A percentile compares a stretch with the other conserved stretches of the same genome.
Evolutionary conservation across 2,888 invertebrate species (phyloP).

Genomic region (Graphium colonna): DNA sequence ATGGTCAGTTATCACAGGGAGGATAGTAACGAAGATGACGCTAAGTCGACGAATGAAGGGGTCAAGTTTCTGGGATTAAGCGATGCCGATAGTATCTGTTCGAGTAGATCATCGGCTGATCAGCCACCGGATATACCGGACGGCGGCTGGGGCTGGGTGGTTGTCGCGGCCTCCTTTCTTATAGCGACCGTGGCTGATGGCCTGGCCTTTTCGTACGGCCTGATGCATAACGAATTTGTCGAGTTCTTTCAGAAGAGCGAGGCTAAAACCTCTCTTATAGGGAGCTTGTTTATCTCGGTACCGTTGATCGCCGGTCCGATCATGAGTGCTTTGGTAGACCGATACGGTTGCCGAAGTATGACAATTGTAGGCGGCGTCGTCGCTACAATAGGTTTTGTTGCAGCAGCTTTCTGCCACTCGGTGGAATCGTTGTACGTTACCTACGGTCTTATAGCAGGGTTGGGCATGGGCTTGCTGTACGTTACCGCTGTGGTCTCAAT

Average conservation of each 20-base stretch:
- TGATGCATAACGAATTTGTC: constrained; percentile 90
- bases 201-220: constrained; percentile 94
- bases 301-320: constrained; percentile 92
- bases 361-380: constrained; percentile 86
- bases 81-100: constrained; percentile 73
- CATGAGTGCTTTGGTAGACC: constrained; percentile 91
- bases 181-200: constrained; percentile 96
- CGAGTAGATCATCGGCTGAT: constrained; percentile 51
- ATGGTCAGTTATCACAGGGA: constrained; percentile 51
- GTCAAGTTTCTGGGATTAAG: constrained; percentile 76
- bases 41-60: constrained; percentile 68
- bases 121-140: constrained; percentile 85
- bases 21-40: constrained; percentile 59
- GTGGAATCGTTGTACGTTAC: constrained; percentile 89
- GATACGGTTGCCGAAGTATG: constrained; percentile 90
- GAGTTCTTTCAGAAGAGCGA: constrained; percentile 88
- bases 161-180: constrained; percentile 91
- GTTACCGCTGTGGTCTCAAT: constrained; percentile 95
- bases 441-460: constrained; percentile 90
- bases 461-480: constrained; percentile 91
- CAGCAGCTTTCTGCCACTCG: constrained; percentile 85
- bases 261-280: constrained; percentile 92
- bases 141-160: constrained; percentile 96
- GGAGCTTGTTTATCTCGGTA: constrained; percentile 93
- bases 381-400: constrained; percentile 87